Evolutionary conservation across 2,888 invertebrate genomes (phyloP).

Genomic region (Heliconius sara): DNA sequence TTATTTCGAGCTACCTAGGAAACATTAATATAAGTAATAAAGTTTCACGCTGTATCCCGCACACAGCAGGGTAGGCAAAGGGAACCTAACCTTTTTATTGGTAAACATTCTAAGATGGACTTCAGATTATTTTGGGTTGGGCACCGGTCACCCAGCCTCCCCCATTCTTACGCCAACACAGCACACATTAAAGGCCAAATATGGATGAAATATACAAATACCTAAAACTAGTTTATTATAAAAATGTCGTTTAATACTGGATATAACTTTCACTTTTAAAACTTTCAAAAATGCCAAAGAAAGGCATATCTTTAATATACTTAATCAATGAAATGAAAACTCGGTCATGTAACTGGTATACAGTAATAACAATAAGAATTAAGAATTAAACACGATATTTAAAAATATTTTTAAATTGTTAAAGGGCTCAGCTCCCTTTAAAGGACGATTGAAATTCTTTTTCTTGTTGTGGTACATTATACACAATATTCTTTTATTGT

Average conservation of each 20-base stretch:
- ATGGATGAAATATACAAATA: background rate
- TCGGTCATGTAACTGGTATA: background rate
- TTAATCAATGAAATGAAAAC: background rate
- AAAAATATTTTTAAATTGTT: background rate
- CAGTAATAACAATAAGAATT: background rate
- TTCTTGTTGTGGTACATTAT: background rate
- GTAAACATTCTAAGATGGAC: background rate
- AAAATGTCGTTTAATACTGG: background rate
- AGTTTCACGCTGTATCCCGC: no score
- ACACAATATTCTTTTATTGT: background rate
- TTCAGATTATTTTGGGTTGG: background rate
- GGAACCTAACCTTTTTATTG: background rate
- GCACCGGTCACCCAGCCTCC: background rate
- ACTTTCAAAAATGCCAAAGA: slow-evolving; percentile 3
- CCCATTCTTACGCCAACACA: background rate
- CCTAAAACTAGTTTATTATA: background rate
- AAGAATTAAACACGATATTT: no score
- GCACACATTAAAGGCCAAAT: background rate
- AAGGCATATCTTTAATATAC: background rate
- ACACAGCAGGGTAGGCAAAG: no score
- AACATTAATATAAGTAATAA: background rate
- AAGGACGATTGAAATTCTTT: background rate
- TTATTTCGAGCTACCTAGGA: background rate
- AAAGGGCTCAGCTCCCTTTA: background rate
- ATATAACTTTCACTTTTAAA: slow-evolving; percentile 1